phyloP scores from a whole-genome alignment of 2,888 invertebrate species.

The Aromia moschata region DNA sequence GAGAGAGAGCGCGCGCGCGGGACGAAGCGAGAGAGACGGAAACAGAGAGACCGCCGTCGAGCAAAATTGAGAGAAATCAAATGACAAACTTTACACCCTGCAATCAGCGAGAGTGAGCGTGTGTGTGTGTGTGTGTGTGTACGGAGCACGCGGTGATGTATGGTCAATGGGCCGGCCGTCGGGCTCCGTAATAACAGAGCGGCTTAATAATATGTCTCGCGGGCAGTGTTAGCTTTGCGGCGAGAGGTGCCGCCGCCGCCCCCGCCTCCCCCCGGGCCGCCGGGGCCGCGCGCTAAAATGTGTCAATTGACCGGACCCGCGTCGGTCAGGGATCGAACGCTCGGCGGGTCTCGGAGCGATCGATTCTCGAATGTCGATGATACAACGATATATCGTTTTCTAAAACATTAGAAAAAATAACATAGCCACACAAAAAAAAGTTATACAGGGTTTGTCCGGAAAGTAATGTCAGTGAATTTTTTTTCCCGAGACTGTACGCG shows the following conservation, averaged over 20 bases:
- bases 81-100: slow-evolving; percentile 62
- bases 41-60: too few species aligned
- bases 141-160: slow-evolving; percentile 61
- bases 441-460: too few species aligned
- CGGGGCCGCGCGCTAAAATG: slow-evolving; percentile 54
- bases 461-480: too few species aligned
- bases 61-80: slow-evolving; percentile 53
- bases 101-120: slow-evolving; percentile 51
- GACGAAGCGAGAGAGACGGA: too few species aligned
- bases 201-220: slow-evolving; percentile 59
- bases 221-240: slow-evolving; percentile 56
- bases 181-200: slow-evolving; percentile 63
- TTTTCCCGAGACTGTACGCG: too few species aligned
- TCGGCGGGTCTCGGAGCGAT: slow-evolving; percentile 23
- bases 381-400: too few species aligned
- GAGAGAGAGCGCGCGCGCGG: slow-evolving; percentile 4
- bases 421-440: too few species aligned
- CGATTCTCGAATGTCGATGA: too few species aligned
- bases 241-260: slow-evolving; percentile 37
- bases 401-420: too few species aligned
- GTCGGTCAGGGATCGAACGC: slow-evolving; percentile 29
- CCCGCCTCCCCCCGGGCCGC: slow-evolving; percentile 32
- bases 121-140: slow-evolving; percentile 39
- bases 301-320: slow-evolving; percentile 55
- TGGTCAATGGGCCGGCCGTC: slow-evolving; percentile 61